phyloP scores from a whole-genome alignment of 2,797 vertebrate species.

The Phrynocephalus forsythii region DNA sequence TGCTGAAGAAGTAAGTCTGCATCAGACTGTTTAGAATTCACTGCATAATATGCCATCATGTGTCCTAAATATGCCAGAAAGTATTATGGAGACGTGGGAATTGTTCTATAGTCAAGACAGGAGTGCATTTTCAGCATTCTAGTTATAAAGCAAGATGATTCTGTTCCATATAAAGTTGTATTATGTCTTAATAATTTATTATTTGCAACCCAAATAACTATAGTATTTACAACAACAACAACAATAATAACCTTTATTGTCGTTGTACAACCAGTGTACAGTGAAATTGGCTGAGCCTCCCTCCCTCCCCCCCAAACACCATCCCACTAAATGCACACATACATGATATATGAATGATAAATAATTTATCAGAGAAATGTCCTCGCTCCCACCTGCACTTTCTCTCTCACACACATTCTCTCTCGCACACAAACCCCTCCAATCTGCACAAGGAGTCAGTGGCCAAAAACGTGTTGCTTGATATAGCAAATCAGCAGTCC shows the following conservation, averaged over 20 bases:
- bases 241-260: no score
- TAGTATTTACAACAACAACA: no score
- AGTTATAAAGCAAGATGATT: not conserved
- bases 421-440: no score
- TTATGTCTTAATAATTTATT: not conserved
- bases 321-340: no score
- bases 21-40: not conserved
- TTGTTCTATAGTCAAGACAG: not conserved
- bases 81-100: not conserved
- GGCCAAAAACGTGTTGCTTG: not conserved
- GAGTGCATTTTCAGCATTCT: not conserved
- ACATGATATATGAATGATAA: not conserved
- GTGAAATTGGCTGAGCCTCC: no score
- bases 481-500: no score
- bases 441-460: not conserved
- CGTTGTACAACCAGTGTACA: no score
- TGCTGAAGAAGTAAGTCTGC: conserved; percentile 13
- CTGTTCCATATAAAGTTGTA: conserved; percentile 2
- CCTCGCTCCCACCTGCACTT: no score
- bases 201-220: not conserved
- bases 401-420: conserved; percentile 15
- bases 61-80: conserved; percentile 11
- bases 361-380: not conserved
- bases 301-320: no score
- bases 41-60: not conserved